Conservation (phyloP, 1,140 invertebrate genomes). For the Stenopsyche tienmushanensis region DNA sequence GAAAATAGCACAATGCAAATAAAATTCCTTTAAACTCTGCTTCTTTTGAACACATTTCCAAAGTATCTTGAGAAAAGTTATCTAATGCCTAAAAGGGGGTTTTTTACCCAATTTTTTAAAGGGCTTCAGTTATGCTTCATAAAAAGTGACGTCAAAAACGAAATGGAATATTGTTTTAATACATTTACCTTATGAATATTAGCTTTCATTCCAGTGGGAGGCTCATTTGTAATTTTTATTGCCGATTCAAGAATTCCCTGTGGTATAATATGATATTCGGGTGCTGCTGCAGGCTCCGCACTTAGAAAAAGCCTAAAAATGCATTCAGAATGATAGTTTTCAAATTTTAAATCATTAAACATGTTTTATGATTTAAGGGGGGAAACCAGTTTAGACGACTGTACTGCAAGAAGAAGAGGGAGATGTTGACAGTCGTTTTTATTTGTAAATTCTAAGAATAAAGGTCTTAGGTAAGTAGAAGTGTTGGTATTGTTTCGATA, state of each 20-base stretch:
- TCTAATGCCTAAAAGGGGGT: slow-evolving; percentile 68
- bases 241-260: slow-evolving; percentile 89
- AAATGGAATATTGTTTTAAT: no score
- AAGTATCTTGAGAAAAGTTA: slow-evolving; percentile 90
- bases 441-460: no score
- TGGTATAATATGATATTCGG: slow-evolving; percentile 59
- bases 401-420: background rate
- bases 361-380: background rate
- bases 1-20: slow-evolving; percentile 94
- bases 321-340: slow-evolving; percentile 3
- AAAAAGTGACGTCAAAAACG: no score
- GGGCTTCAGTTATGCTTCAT: no score
- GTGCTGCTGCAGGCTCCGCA: slow-evolving; percentile 60
- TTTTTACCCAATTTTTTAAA: no score
- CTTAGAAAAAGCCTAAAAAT: slow-evolving; percentile 58
- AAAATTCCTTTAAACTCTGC: slow-evolving; percentile 91
- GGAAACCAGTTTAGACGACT: background rate
- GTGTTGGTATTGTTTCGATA: no score
- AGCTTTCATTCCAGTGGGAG: slow-evolving; percentile 90
- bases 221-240: slow-evolving; percentile 96
- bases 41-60: slow-evolving; percentile 92
- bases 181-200: slow-evolving; percentile 79
- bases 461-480: no score
- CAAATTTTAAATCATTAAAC: background rate
- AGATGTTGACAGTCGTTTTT: no score